Percentiles rank a stretch among this genome's conserved stretches.
Conservation (phyloP, 2,888 invertebrate genomes). For the Halictus ligatus region DNA sequence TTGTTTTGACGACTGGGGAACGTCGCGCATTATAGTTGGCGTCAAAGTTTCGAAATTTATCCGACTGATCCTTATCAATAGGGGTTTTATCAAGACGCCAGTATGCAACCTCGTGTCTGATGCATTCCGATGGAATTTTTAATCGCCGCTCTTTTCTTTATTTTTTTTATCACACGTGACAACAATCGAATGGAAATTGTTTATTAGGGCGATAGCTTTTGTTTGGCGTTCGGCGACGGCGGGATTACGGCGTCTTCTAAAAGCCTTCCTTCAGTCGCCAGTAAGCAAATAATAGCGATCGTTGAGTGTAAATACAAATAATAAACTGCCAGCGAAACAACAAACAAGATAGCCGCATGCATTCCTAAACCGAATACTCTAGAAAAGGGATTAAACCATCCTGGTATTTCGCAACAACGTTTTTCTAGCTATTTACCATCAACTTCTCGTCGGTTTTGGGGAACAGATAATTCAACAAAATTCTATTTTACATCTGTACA, state of each 20-base stretch:
- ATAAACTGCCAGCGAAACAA: conserved; percentile 73
- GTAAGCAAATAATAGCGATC: conserved; percentile 69
- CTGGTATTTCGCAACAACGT: background rate
- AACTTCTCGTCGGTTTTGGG: background rate
- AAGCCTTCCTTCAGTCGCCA: conserved; percentile 70
- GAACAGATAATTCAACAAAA: background rate
- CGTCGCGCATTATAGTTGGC: conserved; percentile 12
- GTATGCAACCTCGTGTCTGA: conserved; percentile 31
- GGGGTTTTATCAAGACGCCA: conserved; percentile 17
- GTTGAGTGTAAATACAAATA: conserved; percentile 77
- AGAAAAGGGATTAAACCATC: conserved; percentile 8
- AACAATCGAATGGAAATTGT: conserved; percentile 61
- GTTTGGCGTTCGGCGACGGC: conserved; percentile 73
- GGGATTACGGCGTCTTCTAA: conserved; percentile 67
- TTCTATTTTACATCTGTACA: background rate
- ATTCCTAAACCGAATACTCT: conserved; percentile 4
- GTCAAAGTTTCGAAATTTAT: conserved; percentile 43
- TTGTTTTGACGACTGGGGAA: background rate
- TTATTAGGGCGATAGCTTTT: conserved; percentile 65
- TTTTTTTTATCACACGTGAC: conserved; percentile 59
- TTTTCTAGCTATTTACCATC: background rate
- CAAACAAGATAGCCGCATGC: conserved; percentile 30
- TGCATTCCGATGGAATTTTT: conserved; percentile 46
- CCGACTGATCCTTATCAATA: conserved; percentile 30
- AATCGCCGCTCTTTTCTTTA: conserved; percentile 1